A percentile compares a stretch with the other conserved stretches of the same genome.
Evolutionary conservation across 2,797 vertebrate genomes (phyloP).

Genomic region (Coracias cyanogaster): DNA sequence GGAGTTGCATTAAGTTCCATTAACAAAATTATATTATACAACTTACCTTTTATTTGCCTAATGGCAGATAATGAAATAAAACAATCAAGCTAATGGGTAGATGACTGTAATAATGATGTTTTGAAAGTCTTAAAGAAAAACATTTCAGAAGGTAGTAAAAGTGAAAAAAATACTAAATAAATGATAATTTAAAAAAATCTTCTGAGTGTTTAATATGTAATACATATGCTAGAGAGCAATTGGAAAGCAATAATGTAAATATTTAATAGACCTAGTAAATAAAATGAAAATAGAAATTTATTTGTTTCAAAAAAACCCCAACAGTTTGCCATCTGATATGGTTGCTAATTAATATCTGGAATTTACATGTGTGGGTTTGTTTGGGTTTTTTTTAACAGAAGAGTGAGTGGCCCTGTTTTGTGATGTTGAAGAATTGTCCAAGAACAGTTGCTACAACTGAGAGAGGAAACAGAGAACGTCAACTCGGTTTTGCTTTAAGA

Average conservation of each 20-base stretch:
- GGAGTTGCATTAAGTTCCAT: slow-evolving; percentile 35
- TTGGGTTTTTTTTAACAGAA: not conserved
- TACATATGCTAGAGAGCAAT: not conserved
- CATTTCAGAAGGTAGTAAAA: not conserved
- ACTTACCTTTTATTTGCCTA: slow-evolving; percentile 43
- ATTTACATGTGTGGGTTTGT: not conserved
- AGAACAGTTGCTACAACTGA: not conserved
- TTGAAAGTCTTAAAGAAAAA: slow-evolving; percentile 7
- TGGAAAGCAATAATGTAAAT: slow-evolving; percentile 3
- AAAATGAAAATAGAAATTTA: not conserved
- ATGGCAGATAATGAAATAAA: slow-evolving; percentile 58
- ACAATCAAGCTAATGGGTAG: not conserved
- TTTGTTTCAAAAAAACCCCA: not conserved
- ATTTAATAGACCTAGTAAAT: slow-evolving; percentile 9
- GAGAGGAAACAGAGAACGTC: not conserved
- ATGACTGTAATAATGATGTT: slow-evolving; percentile 6
- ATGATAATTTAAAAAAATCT: not conserved
- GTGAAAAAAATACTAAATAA: not conserved
- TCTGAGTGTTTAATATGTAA: not conserved
- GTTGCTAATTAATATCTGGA: not conserved
- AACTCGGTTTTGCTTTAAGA: not conserved
- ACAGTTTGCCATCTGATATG: not conserved
- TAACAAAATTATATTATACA: slow-evolving; percentile 41
- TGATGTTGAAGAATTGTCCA: not conserved
- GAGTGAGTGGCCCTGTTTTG: not conserved